Conservation (phyloP, 2,797 vertebrate species). For the Aulostomus chinensis region DNA sequence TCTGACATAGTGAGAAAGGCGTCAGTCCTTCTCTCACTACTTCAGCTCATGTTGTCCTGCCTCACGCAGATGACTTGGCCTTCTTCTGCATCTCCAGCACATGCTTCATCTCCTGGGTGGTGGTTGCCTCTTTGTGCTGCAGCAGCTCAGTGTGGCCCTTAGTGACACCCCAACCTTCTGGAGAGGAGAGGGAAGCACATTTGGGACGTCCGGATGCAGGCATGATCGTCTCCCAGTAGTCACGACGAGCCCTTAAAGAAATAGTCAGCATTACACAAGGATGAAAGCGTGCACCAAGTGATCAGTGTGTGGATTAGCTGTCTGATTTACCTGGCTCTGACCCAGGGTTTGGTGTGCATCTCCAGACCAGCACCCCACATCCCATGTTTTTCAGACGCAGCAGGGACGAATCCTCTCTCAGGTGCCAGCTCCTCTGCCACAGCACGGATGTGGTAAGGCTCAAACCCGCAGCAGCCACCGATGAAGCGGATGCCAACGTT, state of each 20-base stretch:
- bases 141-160: constrained; percentile 87
- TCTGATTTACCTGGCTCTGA: constrained; percentile 84
- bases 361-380: constrained; percentile 85
- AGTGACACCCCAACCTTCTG: constrained; percentile 90
- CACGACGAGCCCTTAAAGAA: constrained; percentile 80
- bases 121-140: constrained; percentile 91
- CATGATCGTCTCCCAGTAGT: constrained; percentile 88
- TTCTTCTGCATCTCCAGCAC: constrained; percentile 65
- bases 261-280: too few relatives aligned
- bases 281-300: too few relatives aligned
- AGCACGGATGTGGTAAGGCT: constrained; percentile 91
- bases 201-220: constrained; percentile 87
- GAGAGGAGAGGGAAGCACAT: constrained; percentile 84
- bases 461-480: constrained; percentile 85
- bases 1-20: too few relatives aligned
- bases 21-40: too few relatives aligned
- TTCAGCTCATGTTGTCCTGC: too few relatives aligned
- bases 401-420: constrained; percentile 84
- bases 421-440: constrained; percentile 87
- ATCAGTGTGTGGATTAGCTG: too few relatives aligned
- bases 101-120: constrained; percentile 59
- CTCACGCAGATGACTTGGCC: constrained; percentile 43
- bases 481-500: constrained; percentile 86
- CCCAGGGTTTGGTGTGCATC: constrained; percentile 92
- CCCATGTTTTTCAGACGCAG: constrained; percentile 90